Percentiles rank a stretch among this genome's conserved stretches.
phyloP scores from a whole-genome alignment of 2,797 vertebrate species.

The Hippopotamyrus pictus region DNA sequence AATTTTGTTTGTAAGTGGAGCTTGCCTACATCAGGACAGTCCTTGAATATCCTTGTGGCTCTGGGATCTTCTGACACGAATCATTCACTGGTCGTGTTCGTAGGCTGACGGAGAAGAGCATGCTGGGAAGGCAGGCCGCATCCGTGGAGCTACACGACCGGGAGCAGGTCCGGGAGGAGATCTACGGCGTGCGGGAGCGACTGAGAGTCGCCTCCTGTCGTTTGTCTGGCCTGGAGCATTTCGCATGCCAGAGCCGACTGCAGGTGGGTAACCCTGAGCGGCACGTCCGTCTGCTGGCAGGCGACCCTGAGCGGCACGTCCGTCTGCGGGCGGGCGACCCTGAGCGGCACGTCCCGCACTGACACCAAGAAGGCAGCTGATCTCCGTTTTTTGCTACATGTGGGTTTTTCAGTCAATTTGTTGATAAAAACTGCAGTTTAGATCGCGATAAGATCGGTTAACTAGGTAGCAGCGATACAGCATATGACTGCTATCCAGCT shows the following conservation, averaged over 20 bases:
- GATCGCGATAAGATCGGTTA: neutral
- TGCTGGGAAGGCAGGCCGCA: constrained; percentile 49
- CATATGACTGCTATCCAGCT: neutral
- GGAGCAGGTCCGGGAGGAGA: constrained; percentile 53
- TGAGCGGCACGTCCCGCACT: constrained; percentile 15
- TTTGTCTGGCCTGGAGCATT: constrained; percentile 21
- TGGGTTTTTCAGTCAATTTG: neutral
- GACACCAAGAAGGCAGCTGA: neutral
- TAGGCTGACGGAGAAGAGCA: constrained; percentile 51
- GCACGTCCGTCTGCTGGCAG: no score
- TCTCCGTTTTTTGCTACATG: neutral
- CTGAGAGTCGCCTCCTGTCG: constrained; percentile 31
- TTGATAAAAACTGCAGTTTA: neutral
- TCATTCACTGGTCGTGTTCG: neutral
- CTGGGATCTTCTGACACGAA: neutral
- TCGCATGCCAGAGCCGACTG: constrained; percentile 45
- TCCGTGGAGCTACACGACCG: constrained; percentile 61
- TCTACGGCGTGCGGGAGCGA: constrained; percentile 51
- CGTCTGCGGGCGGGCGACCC: constrained; percentile 57
- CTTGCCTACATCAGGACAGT: neutral
- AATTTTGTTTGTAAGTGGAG: neutral
- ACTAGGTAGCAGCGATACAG: neutral
- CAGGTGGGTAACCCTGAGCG: constrained; percentile 56
- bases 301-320: constrained; percentile 25
- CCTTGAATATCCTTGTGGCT: neutral